Evolutionary conservation across 2,888 invertebrate genomes (phyloP), one percentile per base, ranked within the genome.

Genomic region (Ethmia dodecea): DNA sequence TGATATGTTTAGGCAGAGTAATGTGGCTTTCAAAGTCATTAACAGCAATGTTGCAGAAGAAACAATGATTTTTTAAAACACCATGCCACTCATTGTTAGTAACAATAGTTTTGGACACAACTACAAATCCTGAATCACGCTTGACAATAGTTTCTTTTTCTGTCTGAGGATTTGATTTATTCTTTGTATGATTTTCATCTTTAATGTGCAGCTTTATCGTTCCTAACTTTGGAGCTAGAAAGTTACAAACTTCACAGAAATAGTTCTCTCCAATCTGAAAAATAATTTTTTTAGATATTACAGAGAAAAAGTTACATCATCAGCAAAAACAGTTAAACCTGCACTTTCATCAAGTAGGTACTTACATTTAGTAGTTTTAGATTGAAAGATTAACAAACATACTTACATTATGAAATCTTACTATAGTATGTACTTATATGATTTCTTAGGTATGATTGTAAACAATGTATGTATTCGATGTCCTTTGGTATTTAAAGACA

Each of bases 241-340:
- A 31, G 38, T 75, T 79, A 36, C 79, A 79, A 11, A 53, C 26
- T 45, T 63, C 62, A 37, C 79, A 79, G 43, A 75, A 78, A 41
- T 50, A 73, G 5, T 45, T 22, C 1, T 51, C 46, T 9, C 42
- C 46, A 3, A 74, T 35, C 78, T 79, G 59, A 33, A 65, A 25
- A 3, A 1, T 18, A 8, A 18, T 18, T 18, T 5, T n/a, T n/a
- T n/a, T n/a, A n/a, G n/a, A n/a, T n/a, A n/a, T n/a, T n/a, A n/a
- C n/a, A n/a, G n/a, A n/a, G n/a, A n/a, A n/a, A n/a, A n/a, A n/a
- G n/a, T n/a, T n/a, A n/a, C n/a, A n/a, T n/a, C n/a, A n/a, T n/a
- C n/a, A n/a, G n/a, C n/a, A n/a, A n/a, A n/a, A n/a, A n/a, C n/a
- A n/a, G n/a, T n/a, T n/a, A n/a, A n/a, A n/a, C n/a, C n/a, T n/a